A percentile compares a stretch with the other conserved stretches of the same genome.
Conservation (phyloP, 1,140 invertebrate species). For the Drosophila hydei region DNA sequence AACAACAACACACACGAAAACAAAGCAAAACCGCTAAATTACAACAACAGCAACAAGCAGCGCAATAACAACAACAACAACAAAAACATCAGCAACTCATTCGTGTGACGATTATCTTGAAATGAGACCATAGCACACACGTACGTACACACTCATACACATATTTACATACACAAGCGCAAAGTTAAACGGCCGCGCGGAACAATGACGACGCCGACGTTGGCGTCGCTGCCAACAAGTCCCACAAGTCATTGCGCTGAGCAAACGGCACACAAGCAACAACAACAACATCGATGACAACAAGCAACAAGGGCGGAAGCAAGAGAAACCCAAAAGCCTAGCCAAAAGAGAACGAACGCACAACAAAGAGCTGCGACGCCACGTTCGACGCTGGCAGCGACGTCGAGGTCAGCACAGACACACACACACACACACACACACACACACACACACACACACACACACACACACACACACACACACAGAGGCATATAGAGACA, state of each 20-base stretch:
- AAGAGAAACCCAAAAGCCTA: slow-evolving; percentile 50
- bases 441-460: slow-evolving; percentile 43
- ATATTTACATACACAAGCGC: slow-evolving; percentile 27
- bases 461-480: slow-evolving; percentile 49
- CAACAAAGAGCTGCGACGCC: slow-evolving; percentile 39
- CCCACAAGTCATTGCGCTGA: slow-evolving; percentile 69
- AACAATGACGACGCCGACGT: slow-evolving; percentile 66
- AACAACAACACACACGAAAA: slow-evolving; percentile 16
- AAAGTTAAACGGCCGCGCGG: slow-evolving; percentile 77
- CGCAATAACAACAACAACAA: slow-evolving; percentile 40
- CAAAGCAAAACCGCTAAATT: slow-evolving; percentile 70
- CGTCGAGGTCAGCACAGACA: slow-evolving; percentile 62
- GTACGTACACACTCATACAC: slow-evolving; percentile 24
- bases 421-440: slow-evolving; percentile 49
- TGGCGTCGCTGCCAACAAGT: slow-evolving; percentile 54
- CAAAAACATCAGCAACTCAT: slow-evolving; percentile 57
- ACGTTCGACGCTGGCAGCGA: slow-evolving; percentile 34
- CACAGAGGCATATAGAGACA: slow-evolving; percentile 12
- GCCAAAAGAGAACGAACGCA: slow-evolving; percentile 39
- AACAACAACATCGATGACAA: slow-evolving; percentile 13
- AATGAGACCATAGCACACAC: slow-evolving; percentile 72
- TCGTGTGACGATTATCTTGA: slow-evolving; percentile 79
- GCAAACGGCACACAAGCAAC: slow-evolving; percentile 26
- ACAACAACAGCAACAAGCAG: slow-evolving; percentile 52
- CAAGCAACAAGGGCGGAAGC: slow-evolving; percentile 69